Conservation (phyloP, 2,888 invertebrate species). For the Parasteatoda lunata region DNA sequence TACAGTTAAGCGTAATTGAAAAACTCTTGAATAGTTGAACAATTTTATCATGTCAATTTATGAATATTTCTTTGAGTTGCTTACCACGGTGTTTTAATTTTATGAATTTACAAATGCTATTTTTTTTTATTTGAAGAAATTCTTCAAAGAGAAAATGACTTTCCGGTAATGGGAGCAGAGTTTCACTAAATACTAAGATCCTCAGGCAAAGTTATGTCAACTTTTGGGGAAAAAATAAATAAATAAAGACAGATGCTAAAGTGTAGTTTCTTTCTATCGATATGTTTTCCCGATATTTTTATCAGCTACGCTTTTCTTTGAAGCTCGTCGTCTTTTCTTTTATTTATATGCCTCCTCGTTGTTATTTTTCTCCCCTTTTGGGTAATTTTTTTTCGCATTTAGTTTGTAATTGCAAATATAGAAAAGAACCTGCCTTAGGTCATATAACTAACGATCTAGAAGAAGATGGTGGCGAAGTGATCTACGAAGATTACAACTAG, state of each 20-base stretch:
- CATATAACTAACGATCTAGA: constrained; percentile 61
- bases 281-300: constrained; percentile 63
- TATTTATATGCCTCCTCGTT: constrained; percentile 47
- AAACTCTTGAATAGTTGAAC: too few species aligned
- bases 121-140: constrained; percentile 33
- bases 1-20: too few species aligned
- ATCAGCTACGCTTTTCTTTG: constrained; percentile 33
- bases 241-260: constrained; percentile 6
- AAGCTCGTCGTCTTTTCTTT: constrained; percentile 25
- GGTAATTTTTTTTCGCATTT: constrained; percentile 17
- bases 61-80: constrained; percentile 6
- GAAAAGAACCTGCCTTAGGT: constrained; percentile 58
- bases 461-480: constrained; percentile 52
- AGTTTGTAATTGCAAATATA: constrained; percentile 64
- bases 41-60: too few species aligned
- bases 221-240: not conserved
- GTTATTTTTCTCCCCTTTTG: constrained; percentile 7
- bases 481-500: constrained; percentile 59
- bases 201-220: constrained; percentile 50
- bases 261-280: constrained; percentile 56
- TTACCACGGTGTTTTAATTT: constrained; percentile 37
- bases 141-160: constrained; percentile 37
- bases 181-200: constrained; percentile 60
- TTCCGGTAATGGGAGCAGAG: constrained; percentile 44
- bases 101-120: not conserved